phyloP scores from a whole-genome alignment of 1,140 invertebrate species.

The Adoxophyes honmai region DNA sequence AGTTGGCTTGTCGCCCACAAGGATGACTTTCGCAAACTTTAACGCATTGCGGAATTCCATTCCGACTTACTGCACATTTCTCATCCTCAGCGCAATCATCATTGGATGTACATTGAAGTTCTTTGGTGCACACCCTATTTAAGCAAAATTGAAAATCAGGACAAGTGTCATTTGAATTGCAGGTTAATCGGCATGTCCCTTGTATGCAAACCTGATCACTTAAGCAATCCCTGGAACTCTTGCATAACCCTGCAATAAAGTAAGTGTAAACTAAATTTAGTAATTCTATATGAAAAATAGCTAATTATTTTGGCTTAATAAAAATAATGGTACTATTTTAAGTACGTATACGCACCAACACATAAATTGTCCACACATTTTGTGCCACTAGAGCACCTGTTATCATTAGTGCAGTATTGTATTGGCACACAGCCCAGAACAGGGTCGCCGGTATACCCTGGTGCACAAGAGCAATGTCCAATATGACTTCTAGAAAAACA shows the following conservation, averaged over 20 bases:
- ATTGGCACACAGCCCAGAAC: constrained; percentile 88
- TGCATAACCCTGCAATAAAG: constrained; percentile 80
- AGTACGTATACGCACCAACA: constrained; percentile 75
- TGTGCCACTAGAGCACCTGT: constrained; percentile 87
- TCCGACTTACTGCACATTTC: constrained; percentile 73
- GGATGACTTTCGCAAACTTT: constrained; percentile 83
- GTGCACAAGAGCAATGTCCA: constrained; percentile 87
- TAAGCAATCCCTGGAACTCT: constrained; percentile 87
- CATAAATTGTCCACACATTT: constrained; percentile 90
- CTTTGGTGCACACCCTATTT: constrained; percentile 89
- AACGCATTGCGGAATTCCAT: constrained; percentile 85
- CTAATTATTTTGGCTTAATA: no score
- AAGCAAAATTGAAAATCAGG: constrained; percentile 89
- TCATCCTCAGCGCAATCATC: constrained; percentile 81
- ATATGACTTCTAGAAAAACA: constrained; percentile 85
- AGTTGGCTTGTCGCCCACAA: constrained; percentile 90
- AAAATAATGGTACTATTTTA: constrained; percentile 13
- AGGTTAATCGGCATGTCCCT: constrained; percentile 88
- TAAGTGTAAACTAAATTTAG: constrained; percentile 16
- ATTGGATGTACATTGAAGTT: constrained; percentile 84
- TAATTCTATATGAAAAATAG: no score
- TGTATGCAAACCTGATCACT: constrained; percentile 89
- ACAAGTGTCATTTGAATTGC: constrained; percentile 85
- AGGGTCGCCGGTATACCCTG: constrained; percentile 91
- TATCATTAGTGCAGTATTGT: constrained; percentile 87